These are phyloP conservation scores for Andrena flavipes DNA, from an alignment of 2,888 invertebrate genomes.

Conservation along the genomic window DNA sequence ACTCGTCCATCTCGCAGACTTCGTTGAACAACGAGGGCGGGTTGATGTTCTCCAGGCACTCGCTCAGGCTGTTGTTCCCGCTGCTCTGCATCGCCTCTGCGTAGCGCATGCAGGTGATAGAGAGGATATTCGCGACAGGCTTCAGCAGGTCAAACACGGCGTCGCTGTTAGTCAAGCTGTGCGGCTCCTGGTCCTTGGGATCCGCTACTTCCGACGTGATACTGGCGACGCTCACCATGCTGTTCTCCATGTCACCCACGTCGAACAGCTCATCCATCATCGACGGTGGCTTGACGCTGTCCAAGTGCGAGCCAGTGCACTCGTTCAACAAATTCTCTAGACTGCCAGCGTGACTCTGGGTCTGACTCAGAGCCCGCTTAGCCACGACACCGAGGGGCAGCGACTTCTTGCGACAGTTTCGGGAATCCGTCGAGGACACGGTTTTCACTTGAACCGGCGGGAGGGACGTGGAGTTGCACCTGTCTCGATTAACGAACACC, in stretches of 20 bases:
- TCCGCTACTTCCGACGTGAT: constrained; percentile 92
- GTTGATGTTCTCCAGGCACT: constrained; percentile 89
- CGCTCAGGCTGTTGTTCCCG: constrained; percentile 86
- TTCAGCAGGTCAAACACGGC: constrained; percentile 87
- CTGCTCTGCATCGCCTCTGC: constrained; percentile 81
- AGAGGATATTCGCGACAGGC: constrained; percentile 86
- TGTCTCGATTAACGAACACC: constrained; percentile 67
- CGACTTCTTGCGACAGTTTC: constrained; percentile 87
- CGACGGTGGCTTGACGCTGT: constrained; percentile 93
- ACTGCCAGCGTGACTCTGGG: constrained; percentile 85
- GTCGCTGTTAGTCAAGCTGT: constrained; percentile 82
- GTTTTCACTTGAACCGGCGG: constrained; percentile 69
- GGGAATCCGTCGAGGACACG: constrained; percentile 54
- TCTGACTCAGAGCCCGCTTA: constrained; percentile 89
- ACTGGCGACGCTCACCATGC: constrained; percentile 94
- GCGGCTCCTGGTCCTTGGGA: constrained; percentile 84
- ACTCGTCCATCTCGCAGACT: constrained; percentile 87
- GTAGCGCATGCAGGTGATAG: constrained; percentile 82
- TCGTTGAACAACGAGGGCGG: constrained; percentile 91
- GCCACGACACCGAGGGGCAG: constrained; percentile 90
- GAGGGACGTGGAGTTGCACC: constrained; percentile 75
- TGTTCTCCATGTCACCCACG: constrained; percentile 90
- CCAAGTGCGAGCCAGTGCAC: constrained; percentile 88
- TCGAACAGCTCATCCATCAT: constrained; percentile 89
- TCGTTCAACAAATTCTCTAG: constrained; percentile 88